Conservation (phyloP, 2,113 vertebrate species). For the Physeter macrocephalus region DNA sequence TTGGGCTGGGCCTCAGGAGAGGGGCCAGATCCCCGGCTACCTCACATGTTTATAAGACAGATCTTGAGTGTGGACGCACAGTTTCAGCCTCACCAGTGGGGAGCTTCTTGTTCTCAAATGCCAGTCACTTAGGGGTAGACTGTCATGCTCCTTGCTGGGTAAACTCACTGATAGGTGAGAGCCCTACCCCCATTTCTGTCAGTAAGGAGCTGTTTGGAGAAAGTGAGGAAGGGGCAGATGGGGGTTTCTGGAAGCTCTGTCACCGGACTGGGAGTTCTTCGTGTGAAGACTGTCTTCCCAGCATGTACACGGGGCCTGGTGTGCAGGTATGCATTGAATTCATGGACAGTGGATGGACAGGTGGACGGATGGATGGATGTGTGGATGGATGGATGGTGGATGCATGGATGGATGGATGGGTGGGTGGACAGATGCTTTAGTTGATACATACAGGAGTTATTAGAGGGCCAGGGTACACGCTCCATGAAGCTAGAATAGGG, state of each 20-base stretch:
- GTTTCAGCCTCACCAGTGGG: background rate
- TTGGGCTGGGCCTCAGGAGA: background rate
- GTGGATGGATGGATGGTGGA: too few relatives aligned
- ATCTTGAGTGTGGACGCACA: background rate
- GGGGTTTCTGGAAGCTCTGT: background rate
- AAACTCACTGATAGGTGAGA: background rate
- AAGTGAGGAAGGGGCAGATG: background rate
- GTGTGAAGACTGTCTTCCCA: background rate
- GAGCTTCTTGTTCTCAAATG: background rate
- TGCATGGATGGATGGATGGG: too few relatives aligned
- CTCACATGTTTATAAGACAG: rapidly evolving
- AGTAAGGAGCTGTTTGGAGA: background rate
- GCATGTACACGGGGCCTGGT: background rate
- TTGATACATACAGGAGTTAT: background rate
- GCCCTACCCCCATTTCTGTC: background rate
- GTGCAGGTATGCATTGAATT: background rate
- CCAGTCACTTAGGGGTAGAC: background rate
- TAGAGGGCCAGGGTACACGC: too few relatives aligned
- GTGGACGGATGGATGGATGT: too few relatives aligned
- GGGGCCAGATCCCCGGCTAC: rapidly evolving
- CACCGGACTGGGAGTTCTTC: background rate
- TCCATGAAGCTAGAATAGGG: background rate
- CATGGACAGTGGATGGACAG: background rate
- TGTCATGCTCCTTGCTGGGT: background rate
- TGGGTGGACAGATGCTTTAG: background rate